These are phyloP conservation scores for Xiphias gladius DNA, from an alignment of 2,113 vertebrate genomes.

Conservation along the genomic window DNA sequence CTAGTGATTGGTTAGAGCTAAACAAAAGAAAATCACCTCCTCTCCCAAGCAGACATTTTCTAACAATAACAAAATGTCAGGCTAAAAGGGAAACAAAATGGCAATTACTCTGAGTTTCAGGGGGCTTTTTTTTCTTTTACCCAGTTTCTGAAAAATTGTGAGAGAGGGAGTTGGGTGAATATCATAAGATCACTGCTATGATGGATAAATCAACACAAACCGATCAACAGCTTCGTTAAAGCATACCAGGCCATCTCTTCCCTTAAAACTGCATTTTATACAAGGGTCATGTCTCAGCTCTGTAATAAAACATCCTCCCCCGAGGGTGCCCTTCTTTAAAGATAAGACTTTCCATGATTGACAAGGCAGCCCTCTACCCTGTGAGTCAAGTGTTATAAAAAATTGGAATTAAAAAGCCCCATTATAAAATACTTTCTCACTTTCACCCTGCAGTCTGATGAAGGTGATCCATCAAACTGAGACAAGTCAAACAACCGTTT, in stretches of 20 bases:
- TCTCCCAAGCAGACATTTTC: neutral
- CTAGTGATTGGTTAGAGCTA: too few relatives aligned
- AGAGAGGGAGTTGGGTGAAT: neutral
- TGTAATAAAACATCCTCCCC: conserved; percentile 16
- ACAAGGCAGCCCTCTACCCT: conserved; percentile 49
- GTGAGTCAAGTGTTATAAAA: conserved; percentile 17
- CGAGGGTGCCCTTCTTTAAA: conserved; percentile 1
- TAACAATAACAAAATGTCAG: neutral
- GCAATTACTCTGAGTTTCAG: too few relatives aligned
- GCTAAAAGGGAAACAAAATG: neutral
- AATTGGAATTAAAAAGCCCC: conserved; percentile 42
- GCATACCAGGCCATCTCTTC: neutral
- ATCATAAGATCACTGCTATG: neutral
- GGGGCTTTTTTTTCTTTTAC: neutral
- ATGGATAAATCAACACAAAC: neutral
- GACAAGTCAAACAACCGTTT: conserved; percentile 49
- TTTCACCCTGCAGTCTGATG: conserved; percentile 48
- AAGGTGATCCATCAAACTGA: conserved; percentile 71
- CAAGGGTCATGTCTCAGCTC: conserved; percentile 17
- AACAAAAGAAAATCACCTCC: too few relatives aligned
- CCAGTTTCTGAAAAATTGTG: neutral
- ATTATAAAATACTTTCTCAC: conserved; percentile 56
- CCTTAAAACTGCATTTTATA: neutral
- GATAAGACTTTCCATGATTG: conserved; percentile 44
- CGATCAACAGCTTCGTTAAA: neutral